Conservation (phyloP, 2,888 invertebrate genomes). For the Xestoiulus laeticollis region DNA sequence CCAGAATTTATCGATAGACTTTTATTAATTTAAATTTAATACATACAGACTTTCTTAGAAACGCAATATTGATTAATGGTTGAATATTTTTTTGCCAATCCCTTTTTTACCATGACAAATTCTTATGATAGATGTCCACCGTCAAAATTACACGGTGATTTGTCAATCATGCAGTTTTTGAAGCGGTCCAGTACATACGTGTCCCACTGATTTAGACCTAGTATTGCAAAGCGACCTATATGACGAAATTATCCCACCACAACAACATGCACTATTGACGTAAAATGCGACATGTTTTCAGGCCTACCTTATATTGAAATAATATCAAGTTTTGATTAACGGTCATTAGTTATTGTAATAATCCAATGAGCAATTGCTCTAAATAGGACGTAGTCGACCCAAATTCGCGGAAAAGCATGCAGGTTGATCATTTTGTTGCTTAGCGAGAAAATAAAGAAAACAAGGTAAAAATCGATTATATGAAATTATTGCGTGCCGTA, state of each 20-base stretch:
- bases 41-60: neutral
- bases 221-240: neutral
- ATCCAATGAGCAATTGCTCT: neutral
- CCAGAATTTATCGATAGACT: neutral
- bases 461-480: slow-evolving; percentile 23
- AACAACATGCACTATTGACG: neutral
- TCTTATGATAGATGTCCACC: neutral
- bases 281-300: neutral
- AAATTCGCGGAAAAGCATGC: slow-evolving; percentile 19
- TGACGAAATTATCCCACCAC: neutral
- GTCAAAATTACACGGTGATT: slow-evolving; percentile 1
- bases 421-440: slow-evolving; percentile 3
- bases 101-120: neutral
- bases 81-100: neutral
- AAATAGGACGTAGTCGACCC: neutral
- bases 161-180: neutral
- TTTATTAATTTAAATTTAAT: neutral
- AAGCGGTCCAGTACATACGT: neutral
- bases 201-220: neutral
- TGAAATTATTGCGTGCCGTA: slow-evolving; percentile 35
- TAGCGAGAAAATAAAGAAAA: slow-evolving; percentile 42
- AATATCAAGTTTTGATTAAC: neutral
- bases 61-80: neutral
- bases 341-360: slow-evolving; percentile 40
- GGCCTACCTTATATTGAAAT: slow-evolving; percentile 1